phyloP scores from a whole-genome alignment of 2,113 vertebrate species.

The Eublepharis macularius region DNA sequence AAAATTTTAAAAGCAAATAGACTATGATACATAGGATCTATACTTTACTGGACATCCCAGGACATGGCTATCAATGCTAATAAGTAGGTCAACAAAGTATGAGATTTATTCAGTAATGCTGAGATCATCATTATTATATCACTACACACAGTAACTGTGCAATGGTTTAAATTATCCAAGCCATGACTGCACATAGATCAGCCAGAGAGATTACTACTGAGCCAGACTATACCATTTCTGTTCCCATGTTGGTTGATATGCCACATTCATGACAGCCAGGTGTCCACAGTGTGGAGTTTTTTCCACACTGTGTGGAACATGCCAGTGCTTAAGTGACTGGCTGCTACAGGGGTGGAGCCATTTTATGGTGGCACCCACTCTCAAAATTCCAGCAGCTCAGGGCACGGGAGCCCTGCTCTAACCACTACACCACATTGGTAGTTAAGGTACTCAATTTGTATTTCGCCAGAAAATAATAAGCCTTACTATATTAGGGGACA shows the following conservation, averaged over 20 bases:
- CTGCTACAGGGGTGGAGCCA: too few species aligned
- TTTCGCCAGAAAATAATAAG: background rate
- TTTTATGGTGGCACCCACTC: too few species aligned
- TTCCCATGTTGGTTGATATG: background rate
- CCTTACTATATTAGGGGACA: background rate
- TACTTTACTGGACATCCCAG: too few species aligned
- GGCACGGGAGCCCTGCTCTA: too few species aligned
- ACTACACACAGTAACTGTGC: background rate
- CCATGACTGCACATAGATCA: background rate
- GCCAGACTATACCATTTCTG: too few species aligned
- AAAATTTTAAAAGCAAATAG: background rate
- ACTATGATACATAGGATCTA: background rate
- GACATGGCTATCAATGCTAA: too few species aligned
- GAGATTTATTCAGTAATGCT: background rate
- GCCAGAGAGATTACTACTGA: background rate
- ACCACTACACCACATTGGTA: too few species aligned
- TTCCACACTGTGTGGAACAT: too few species aligned
- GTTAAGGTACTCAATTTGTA: too few species aligned
- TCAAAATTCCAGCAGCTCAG: too few species aligned
- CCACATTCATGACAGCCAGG: background rate
- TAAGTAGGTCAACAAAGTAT: background rate
- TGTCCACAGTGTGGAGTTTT: too few species aligned
- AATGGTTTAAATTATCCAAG: background rate
- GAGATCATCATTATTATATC: background rate
- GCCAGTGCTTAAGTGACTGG: too few species aligned